phyloP scores from a whole-genome alignment of 2,797 vertebrate species.

The Antennarius maculatus region DNA sequence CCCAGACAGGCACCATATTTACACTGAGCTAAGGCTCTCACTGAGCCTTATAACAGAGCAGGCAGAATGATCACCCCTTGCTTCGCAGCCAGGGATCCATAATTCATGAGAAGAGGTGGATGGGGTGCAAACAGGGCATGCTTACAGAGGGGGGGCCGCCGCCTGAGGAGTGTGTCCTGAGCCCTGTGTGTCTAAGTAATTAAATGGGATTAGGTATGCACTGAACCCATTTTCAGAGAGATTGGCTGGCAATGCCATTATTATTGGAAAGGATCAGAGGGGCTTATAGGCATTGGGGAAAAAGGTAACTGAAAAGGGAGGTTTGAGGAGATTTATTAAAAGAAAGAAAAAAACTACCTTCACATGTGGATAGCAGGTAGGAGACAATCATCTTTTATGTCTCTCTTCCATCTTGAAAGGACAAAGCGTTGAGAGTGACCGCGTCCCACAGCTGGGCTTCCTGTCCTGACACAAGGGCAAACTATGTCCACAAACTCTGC shows the following conservation, averaged over 20 bases:
- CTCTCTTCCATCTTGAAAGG: constrained; percentile 42
- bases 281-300: constrained; percentile 81
- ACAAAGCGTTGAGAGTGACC: constrained; percentile 47
- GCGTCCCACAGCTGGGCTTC: constrained; percentile 37
- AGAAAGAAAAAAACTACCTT: constrained; percentile 66
- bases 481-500: constrained; percentile 60
- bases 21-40: constrained; percentile 75
- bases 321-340: constrained; percentile 81
- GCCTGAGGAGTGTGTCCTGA: constrained; percentile 77
- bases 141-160: constrained; percentile 64
- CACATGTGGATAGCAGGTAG: constrained; percentile 73
- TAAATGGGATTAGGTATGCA: constrained; percentile 84
- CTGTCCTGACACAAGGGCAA: constrained; percentile 38
- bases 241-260: constrained; percentile 80
- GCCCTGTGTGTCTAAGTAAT: constrained; percentile 81
- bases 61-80: constrained; percentile 78
- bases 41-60: constrained; percentile 77
- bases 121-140: constrained; percentile 79
- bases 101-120: constrained; percentile 81
- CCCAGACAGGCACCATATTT: constrained; percentile 79
- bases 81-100: constrained; percentile 79
- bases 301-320: constrained; percentile 83
- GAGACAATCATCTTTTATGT: constrained; percentile 69
- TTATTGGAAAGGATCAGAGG: constrained; percentile 80
- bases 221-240: constrained; percentile 83